Evolutionary conservation across 1,140 invertebrate genomes (phyloP).

Genomic region (Papilio xuthus): DNA sequence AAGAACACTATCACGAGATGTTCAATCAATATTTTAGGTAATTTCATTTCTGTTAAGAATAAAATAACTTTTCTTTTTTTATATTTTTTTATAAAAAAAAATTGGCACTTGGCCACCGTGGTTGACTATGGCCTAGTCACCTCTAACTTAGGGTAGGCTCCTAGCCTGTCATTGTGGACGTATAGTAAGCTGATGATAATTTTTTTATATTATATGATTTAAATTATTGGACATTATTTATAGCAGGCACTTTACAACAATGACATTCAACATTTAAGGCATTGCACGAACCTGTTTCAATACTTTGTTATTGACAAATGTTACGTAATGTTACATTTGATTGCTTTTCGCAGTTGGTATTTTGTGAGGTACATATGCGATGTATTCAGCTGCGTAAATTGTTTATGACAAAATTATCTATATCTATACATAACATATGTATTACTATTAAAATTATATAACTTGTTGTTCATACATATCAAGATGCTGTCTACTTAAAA

Average conservation of each 20-base stretch:
- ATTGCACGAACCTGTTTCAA: not conserved
- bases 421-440: not conserved
- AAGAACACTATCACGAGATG: too few species aligned
- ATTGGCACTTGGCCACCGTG: too few species aligned
- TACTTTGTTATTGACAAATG: not conserved
- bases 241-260: not conserved
- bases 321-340: constrained; percentile 13
- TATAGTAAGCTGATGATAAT: too few species aligned
- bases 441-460: not conserved
- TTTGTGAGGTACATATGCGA: not conserved
- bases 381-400: constrained; percentile 2
- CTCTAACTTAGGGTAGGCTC: too few species aligned
- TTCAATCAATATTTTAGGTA: too few species aligned
- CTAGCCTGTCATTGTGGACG: too few species aligned
- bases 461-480: not conserved
- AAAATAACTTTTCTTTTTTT: too few species aligned
- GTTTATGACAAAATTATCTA: not conserved
- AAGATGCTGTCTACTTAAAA: too few species aligned
- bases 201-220: too few species aligned
- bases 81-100: too few species aligned
- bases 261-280: not conserved
- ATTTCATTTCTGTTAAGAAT: too few species aligned
- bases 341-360: constrained; percentile 3
- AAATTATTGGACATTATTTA: not conserved
- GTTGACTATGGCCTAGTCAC: too few species aligned